Evolutionary conservation across 2,113 vertebrate species (phyloP), one percentile per base, ranked within the genome.

Genomic region (Grammomys dolichurus): DNA sequence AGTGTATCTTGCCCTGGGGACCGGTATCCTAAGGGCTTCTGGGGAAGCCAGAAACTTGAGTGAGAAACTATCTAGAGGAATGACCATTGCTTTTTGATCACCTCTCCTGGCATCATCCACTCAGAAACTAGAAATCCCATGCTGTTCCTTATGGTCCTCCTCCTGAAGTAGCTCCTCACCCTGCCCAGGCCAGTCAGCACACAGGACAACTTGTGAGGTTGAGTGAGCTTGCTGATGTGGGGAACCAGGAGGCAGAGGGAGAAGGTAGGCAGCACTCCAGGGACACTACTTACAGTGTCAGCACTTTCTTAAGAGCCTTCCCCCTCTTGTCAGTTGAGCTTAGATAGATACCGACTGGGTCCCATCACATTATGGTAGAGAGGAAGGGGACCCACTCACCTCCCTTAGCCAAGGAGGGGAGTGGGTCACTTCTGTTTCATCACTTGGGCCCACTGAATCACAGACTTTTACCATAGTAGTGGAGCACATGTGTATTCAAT

Each of bases 281-380:
- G 40, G 17, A 26, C 3, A 17, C 84, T 92, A 72, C 92, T 97
- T 87, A 96, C 96, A 97, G 94, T 46, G 43, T 94, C 94, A 97
- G 92, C 88, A 91, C 95, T 94, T 95, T 73, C 95, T 96, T 82
- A 94, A 95, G 26, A 94, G 90, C 75, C 94, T 97, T 97, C 97
- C 95, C 26, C 97, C 94, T 96, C 78, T 97, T 97, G 69, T 70
- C 96, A 96, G 73, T 65, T 98, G 96, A 97, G 95, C 90, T 90
- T 76, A 78, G 93, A 98, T 97, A 65, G 97, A 90, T 95, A 96
- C 95, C 96, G 58, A 26, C 28, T 78, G 28, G 70, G 51, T 78
- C 85, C 75, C 87, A 40, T 13, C 11, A 94, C 65, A 43, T 75
- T 28, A 13, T 72, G 51, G 43, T 58, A 43, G 43, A 54, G 22